Percentiles rank a stretch among this genome's conserved stretches.
These are phyloP conservation scores for Agrypnia vestita DNA, from an alignment of 1,140 invertebrate species.

Conservation along the genomic window DNA sequence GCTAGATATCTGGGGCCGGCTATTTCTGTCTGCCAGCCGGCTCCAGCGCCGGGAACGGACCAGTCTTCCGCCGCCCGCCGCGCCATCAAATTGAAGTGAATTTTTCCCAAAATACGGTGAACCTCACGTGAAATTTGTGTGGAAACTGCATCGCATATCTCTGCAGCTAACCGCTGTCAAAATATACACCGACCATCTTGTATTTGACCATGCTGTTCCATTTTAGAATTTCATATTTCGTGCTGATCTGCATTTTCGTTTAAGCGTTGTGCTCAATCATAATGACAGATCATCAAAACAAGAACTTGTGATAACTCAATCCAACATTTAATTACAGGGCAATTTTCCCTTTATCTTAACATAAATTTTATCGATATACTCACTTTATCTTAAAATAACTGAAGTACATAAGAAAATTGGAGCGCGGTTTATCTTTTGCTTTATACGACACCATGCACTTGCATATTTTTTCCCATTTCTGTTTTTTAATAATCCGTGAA, in stretches of 20 bases:
- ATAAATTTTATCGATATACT: too few species aligned
- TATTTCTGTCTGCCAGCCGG: neutral
- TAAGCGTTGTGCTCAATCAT: too few species aligned
- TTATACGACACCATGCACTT: too few species aligned
- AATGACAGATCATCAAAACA: neutral
- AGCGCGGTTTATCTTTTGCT: too few species aligned
- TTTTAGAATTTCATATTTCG: neutral
- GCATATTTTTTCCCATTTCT: too few species aligned
- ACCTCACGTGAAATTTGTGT: neutral
- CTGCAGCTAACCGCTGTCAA: neutral
- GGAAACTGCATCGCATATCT: neutral
- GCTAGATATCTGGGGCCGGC: conserved; percentile 7
- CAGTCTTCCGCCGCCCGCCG: conserved; percentile 6
- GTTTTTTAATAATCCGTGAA: too few species aligned
- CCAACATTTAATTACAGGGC: neutral
- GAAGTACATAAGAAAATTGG: too few species aligned
- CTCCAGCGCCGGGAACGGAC: neutral
- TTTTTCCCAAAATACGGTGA: neutral
- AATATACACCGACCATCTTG: neutral
- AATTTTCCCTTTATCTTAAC: too few species aligned
- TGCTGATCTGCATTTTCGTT: neutral
- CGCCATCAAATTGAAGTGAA: neutral
- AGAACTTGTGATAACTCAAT: neutral
- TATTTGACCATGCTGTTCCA: neutral
- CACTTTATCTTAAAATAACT: too few species aligned